Evolutionary conservation across 1,140 invertebrate genomes (phyloP), one percentile per base, ranked within the genome.

Genomic region (Centruroides vittatus): DNA sequence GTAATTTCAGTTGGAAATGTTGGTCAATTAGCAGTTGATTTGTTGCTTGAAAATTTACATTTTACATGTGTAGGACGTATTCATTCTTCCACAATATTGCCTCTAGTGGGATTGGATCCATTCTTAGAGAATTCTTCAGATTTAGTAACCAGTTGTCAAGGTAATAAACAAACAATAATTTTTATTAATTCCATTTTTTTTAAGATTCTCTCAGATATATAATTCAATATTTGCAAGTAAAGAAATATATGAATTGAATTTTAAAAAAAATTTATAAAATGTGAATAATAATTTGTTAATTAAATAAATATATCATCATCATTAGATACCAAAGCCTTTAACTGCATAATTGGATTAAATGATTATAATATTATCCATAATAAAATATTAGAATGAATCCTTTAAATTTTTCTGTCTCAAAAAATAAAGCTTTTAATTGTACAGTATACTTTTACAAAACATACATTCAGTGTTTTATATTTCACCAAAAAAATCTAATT

Each of bases 1-100:
- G 81, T 83, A 65, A 82, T 89, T 3, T 84, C 86, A 47, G 82
- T 89, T 57, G 87, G 86, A 65, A 89, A 89, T 76, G 84, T 88
- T 36, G 85, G 83, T 3, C 88, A 90, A 74, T 73, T 90, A 53
- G 75, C 82, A 8, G 78, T 83, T 54, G 88, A 90, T 72, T 73
- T 89, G 55, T 65, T 89, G 5, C 81, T 89, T 64, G 81, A 81
- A 12, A 84, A 79, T 55, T 71, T 84, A 47, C 71, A 78, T 61
- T 77, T 85, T 67, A 70, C 76, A 53, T 82, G 79, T 74, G 75
- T 82, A 59, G 85, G 80, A 10, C 77, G 78, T 53, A 71, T 86
- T 35, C 80, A 82, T 68, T 81, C 82, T 74, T 71, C 78, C n/a
- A 80, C 80, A 52, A 76, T 87, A 58, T 78, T 87, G 62, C 82